Conservation (phyloP, 2,113 vertebrate genomes). For the Carassius auratus region DNA sequence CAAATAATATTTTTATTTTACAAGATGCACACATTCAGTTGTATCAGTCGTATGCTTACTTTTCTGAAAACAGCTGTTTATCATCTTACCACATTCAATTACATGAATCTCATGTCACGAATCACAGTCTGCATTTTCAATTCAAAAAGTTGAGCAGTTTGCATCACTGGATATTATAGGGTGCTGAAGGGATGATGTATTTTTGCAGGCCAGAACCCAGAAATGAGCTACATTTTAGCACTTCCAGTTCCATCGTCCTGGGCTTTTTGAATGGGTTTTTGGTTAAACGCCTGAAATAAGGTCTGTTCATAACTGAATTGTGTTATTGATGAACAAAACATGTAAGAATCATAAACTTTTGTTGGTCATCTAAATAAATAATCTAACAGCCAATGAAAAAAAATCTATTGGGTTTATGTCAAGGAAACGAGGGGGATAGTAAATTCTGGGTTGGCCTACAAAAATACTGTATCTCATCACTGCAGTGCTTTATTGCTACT, state of each 20-base stretch:
- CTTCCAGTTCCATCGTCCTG: neutral
- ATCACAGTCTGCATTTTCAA: neutral
- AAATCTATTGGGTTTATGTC: neutral
- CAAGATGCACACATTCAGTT: neutral
- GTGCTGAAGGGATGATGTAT: neutral
- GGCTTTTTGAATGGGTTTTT: neutral
- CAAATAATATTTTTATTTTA: neutral
- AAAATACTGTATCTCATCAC: no score
- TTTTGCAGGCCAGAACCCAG: neutral
- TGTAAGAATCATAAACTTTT: neutral
- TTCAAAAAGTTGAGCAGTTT: neutral
- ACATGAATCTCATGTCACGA: neutral
- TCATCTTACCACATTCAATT: neutral
- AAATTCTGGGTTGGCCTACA: no score
- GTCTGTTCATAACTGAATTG: neutral
- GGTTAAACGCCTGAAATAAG: neutral
- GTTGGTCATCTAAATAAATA: neutral
- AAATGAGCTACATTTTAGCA: neutral
- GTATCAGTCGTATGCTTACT: neutral
- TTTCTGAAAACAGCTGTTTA: neutral
- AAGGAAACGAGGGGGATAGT: no score
- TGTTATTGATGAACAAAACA: neutral
- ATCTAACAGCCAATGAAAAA: neutral
- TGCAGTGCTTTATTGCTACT: neutral
- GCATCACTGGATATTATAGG: neutral